Percentiles rank a stretch among this genome's conserved stretches.
These are phyloP conservation scores for Corythoichthys intestinalis DNA, from an alignment of 2,113 vertebrate genomes.

Conservation along the genomic window DNA sequence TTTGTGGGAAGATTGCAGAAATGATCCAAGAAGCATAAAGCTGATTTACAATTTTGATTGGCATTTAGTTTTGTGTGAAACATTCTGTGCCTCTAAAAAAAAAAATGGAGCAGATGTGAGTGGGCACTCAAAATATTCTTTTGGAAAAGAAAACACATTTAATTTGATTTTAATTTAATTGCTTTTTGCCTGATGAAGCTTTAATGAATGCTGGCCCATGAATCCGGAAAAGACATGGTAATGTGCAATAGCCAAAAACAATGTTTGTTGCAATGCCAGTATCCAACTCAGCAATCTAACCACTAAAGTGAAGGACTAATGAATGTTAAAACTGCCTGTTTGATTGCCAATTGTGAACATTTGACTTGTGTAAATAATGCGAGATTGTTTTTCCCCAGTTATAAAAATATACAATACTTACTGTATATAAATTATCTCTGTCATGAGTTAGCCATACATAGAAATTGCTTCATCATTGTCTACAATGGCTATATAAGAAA, in stretches of 20 bases:
- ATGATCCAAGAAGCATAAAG: too few species aligned
- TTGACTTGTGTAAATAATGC: background rate
- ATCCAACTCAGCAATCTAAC: background rate
- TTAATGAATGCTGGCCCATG: constrained; percentile 4
- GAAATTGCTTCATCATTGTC: too few species aligned
- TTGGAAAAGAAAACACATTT: background rate
- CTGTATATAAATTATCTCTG: too few species aligned
- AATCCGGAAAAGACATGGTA: background rate
- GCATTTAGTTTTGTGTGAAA: background rate
- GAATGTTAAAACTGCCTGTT: background rate
- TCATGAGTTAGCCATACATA: too few species aligned
- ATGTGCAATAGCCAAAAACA: background rate
- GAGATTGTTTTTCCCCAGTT: background rate
- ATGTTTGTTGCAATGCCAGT: background rate
- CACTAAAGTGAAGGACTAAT: background rate
- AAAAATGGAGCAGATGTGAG: background rate
- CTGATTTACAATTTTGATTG: background rate
- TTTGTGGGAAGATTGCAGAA: too few species aligned
- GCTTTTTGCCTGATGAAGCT: background rate
- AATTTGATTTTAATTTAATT: constrained; percentile 2
- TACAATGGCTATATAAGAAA: too few species aligned
- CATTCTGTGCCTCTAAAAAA: background rate
- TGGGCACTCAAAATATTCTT: background rate
- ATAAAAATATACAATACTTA: background rate
- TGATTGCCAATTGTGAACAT: background rate